These are phyloP conservation scores for Coboldia fuscipes DNA, from an alignment of 1,140 invertebrate species.

Conservation along the genomic window DNA sequence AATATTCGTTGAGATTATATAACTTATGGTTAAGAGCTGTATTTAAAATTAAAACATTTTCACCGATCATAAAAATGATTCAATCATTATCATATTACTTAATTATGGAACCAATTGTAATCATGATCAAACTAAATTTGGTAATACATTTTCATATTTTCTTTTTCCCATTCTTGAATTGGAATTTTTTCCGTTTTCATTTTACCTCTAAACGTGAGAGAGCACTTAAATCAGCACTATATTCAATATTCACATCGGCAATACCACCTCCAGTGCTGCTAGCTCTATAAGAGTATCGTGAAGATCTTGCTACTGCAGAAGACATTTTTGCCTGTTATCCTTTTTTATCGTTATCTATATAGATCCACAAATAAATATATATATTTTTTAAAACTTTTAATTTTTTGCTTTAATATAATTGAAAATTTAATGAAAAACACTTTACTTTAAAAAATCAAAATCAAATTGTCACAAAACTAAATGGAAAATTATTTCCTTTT, in stretches of 20 bases:
- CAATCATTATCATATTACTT: too few species aligned
- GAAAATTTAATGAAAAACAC: neutral
- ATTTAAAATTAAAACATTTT: too few species aligned
- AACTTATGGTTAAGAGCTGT: too few species aligned
- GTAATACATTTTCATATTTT: too few species aligned
- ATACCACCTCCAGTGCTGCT: constrained; percentile 47
- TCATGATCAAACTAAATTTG: too few species aligned
- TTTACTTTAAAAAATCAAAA: neutral
- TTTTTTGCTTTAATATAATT: constrained; percentile 3
- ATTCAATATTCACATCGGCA: constrained; percentile 84
- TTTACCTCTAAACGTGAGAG: constrained; percentile 81
- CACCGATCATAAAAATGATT: too few species aligned
- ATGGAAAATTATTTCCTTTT: neutral
- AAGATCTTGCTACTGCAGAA: constrained; percentile 59
- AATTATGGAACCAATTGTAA: too few species aligned
- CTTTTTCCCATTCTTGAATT: neutral
- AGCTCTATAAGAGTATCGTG: constrained; percentile 69
- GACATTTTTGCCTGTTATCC: constrained; percentile 15
- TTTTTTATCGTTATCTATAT: constrained; percentile 1
- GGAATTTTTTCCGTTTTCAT: neutral
- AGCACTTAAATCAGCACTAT: constrained; percentile 75
- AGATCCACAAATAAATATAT: constrained; percentile 5
- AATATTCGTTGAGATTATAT: too few species aligned
- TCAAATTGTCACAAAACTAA: neutral
- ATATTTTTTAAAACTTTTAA: constrained; percentile 1